phyloP scores from a whole-genome alignment of 2,888 invertebrate genomes.

The Entomobrya multifasciata region DNA sequence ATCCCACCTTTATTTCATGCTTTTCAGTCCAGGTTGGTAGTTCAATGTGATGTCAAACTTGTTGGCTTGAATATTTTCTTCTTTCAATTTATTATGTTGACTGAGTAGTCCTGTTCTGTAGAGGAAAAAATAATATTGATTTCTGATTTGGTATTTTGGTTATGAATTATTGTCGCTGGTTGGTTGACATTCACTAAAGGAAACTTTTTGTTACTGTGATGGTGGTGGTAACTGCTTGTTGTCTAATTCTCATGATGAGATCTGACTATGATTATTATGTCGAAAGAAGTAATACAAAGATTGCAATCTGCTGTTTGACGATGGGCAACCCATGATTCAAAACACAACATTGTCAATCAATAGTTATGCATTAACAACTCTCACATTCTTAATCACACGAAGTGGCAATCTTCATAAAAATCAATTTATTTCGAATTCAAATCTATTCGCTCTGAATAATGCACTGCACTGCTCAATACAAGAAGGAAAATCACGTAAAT shows the following conservation, averaged over 20 bases:
- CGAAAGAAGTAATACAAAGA: neutral
- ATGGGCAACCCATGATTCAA: neutral
- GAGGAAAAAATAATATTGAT: slow-evolving; percentile 2
- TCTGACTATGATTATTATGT: neutral
- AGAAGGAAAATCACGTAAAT: neutral
- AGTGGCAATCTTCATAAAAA: too few relatives aligned
- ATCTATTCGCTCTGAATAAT: too few relatives aligned
- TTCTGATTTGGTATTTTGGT: neutral
- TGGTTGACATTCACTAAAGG: slow-evolving; percentile 12
- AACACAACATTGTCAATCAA: neutral
- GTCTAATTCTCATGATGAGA: neutral
- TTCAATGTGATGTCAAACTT: too few relatives aligned
- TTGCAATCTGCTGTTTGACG: neutral
- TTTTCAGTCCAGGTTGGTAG: too few relatives aligned
- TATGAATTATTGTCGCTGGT: slow-evolving; percentile 26
- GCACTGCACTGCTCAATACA: too few relatives aligned
- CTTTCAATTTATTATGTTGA: slow-evolving; percentile 26
- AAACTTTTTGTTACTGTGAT: neutral
- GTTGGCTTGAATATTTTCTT: too few relatives aligned
- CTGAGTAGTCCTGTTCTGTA: neutral
- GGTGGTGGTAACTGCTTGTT: neutral
- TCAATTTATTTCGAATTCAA: too few relatives aligned
- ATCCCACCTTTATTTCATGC: too few relatives aligned
- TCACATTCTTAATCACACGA: too few relatives aligned
- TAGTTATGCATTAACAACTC: too few relatives aligned